Percentiles rank a stretch among this genome's conserved stretches.
phyloP scores from a whole-genome alignment of 2,888 invertebrate species.

The Dioctria linearis region DNA sequence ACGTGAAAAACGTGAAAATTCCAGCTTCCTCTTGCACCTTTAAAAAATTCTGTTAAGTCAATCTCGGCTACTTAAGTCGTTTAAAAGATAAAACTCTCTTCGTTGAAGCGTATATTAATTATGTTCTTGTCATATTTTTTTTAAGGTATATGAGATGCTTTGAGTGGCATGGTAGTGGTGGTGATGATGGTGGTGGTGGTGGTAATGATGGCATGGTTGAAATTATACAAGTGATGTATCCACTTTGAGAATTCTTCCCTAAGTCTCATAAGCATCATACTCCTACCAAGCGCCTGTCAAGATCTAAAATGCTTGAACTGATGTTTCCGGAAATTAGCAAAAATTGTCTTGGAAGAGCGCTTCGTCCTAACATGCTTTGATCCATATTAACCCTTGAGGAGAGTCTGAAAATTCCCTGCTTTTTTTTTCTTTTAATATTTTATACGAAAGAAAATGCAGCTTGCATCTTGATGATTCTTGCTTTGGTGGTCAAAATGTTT shows the following conservation, averaged over 20 bases:
- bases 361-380: constrained; percentile 2
- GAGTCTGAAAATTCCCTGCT: neutral
- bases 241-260: constrained; percentile 16
- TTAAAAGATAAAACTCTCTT: neutral
- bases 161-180: neutral
- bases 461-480: neutral
- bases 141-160: neutral
- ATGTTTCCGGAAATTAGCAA: constrained; percentile 64
- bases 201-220: neutral
- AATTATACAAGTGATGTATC: constrained; percentile 4
- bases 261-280: neutral
- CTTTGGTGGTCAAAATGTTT: neutral
- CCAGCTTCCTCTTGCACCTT: constrained; percentile 13
- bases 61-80: constrained; percentile 30
- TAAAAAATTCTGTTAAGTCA: neutral
- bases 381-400: constrained; percentile 24
- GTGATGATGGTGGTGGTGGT: no score
- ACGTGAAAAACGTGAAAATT: neutral
- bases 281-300: neutral
- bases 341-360: constrained; percentile 48
- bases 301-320: constrained; percentile 52
- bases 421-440: neutral
- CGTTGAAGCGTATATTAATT: constrained; percentile 31
- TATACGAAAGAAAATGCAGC: neutral
- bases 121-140: constrained; percentile 7